These are phyloP conservation scores for Henricia sp. DNA, from an alignment of 53 echinoderm and acorn worm species.

Conservation along the genomic window DNA sequence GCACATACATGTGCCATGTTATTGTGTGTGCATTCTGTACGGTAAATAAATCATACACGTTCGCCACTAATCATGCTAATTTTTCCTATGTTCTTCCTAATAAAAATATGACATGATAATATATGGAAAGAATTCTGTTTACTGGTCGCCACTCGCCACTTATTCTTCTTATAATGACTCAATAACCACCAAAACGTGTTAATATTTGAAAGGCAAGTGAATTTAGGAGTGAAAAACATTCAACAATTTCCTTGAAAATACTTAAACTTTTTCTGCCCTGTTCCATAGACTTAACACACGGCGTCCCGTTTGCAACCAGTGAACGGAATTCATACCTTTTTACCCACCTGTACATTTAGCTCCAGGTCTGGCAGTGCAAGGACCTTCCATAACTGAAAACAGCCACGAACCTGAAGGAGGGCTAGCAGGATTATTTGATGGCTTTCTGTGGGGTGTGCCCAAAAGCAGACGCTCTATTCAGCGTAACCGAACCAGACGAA, in stretches of 20 bases:
- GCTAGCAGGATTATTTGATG: slow-evolving; percentile 62
- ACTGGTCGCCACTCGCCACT: too few species aligned
- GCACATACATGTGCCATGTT: background rate
- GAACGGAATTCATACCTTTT: background rate
- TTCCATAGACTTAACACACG: too few species aligned
- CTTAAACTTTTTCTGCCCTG: too few species aligned
- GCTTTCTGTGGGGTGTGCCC: slow-evolving; percentile 92
- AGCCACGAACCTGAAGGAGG: background rate
- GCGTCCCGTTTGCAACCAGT: too few species aligned
- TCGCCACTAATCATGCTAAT: background rate
- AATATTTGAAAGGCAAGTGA: too few species aligned
- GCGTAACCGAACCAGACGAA: slow-evolving; percentile 75
- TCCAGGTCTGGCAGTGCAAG: slow-evolving; percentile 51
- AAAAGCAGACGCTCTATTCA: slow-evolving; percentile 85
- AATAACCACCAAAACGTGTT: too few species aligned
- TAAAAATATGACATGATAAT: background rate
- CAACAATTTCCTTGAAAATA: too few species aligned
- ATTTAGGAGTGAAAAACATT: too few species aligned
- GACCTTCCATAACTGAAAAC: background rate
- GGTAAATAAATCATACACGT: background rate
- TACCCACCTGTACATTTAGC: background rate
- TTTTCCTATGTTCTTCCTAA: background rate
- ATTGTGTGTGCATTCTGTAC: background rate
- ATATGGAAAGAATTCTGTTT: too few species aligned
- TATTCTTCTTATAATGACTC: too few species aligned